Conservation (phyloP, 1,140 invertebrate species). For the Lanistes nyassanus region DNA sequence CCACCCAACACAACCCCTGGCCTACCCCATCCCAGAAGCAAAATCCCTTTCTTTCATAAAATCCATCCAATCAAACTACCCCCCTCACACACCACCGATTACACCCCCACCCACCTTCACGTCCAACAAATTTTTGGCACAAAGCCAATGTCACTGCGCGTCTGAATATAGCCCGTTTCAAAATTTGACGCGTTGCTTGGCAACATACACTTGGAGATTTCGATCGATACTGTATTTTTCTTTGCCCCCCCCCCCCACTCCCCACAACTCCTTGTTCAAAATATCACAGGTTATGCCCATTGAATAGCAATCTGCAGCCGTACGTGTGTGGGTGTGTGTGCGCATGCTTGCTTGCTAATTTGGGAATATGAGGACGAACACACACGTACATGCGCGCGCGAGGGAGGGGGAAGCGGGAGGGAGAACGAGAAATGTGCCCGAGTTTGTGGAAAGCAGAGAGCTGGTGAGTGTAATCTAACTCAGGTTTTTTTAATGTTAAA, state of each 20-base stretch:
- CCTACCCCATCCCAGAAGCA: background rate
- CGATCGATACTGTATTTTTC: background rate
- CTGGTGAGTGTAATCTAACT: no score
- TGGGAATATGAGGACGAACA: background rate
- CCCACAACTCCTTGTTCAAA: no score
- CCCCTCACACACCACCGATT: background rate
- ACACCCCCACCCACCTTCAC: background rate
- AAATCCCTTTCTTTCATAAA: background rate
- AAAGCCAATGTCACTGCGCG: background rate
- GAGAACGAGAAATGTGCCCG: no score
- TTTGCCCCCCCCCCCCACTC: background rate
- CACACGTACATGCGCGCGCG: background rate
- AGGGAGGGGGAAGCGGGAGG: background rate
- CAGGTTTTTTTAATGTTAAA: no score
- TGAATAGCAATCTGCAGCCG: background rate
- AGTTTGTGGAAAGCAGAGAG: no score
- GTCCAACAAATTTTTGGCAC: background rate
- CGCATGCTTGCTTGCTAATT: background rate
- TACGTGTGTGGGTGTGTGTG: background rate
- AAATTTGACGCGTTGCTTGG: conserved; percentile 15
- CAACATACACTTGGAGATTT: conserved; percentile 9
- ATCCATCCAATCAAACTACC: background rate
- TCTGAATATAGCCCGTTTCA: conserved; percentile 12
- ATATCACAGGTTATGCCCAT: no score
- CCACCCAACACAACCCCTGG: background rate